phyloP scores from a whole-genome alignment of 2,797 vertebrate species.

The Distichodus sexfasciatus region DNA sequence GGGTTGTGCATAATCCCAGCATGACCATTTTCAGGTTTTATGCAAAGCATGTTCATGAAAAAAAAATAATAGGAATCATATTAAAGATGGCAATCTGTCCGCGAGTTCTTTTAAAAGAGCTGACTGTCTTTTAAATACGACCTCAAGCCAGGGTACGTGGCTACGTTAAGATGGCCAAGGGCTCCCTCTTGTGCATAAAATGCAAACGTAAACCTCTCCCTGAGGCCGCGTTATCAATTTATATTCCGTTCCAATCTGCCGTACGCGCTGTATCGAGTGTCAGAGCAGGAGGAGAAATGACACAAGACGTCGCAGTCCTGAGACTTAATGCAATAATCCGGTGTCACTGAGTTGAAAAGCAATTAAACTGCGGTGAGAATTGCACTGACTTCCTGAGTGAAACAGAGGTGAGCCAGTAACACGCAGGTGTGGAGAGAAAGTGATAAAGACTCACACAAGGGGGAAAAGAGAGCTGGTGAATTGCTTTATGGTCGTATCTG shows the following conservation, averaged over 20 bases:
- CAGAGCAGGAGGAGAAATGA: neutral
- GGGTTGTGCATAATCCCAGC: no score
- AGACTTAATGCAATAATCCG: neutral
- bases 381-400: neutral
- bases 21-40: neutral
- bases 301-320: neutral
- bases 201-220: neutral
- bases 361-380: neutral
- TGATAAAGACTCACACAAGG: slow-evolving; percentile 6
- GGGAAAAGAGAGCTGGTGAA: slow-evolving; percentile 11
- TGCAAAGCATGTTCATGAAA: neutral
- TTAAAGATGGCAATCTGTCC: neutral
- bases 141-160: neutral
- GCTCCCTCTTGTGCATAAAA: slow-evolving; percentile 41
- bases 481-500: neutral
- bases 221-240: neutral
- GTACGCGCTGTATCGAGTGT: neutral
- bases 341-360: neutral
- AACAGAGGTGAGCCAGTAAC: neutral
- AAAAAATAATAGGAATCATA: neutral
- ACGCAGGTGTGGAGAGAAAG: neutral
- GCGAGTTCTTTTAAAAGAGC: neutral
- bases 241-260: neutral
- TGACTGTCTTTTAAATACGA: no score
- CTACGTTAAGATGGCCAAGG: slow-evolving; percentile 15